Conservation (phyloP, 2,113 vertebrate genomes). For the Myrmecophaga tridactyla region DNA sequence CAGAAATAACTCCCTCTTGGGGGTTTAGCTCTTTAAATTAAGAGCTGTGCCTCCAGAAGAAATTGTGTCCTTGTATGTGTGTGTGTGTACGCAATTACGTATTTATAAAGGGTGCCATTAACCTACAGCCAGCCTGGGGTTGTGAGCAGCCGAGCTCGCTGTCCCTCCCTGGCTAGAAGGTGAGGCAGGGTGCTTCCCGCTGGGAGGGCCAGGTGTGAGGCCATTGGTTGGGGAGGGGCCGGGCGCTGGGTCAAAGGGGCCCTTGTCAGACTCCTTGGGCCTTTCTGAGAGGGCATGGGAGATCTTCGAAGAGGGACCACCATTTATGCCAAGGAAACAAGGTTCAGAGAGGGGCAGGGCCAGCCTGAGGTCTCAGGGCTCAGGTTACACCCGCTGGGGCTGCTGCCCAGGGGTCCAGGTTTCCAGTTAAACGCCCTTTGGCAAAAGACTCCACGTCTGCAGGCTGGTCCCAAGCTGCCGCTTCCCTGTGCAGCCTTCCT, state of each 20-base stretch:
- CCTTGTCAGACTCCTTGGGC: not conserved
- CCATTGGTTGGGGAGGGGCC: not conserved
- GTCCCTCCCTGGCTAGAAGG: not conserved
- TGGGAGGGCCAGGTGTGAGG: too few relatives aligned
- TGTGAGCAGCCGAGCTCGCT: not conserved
- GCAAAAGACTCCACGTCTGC: not conserved
- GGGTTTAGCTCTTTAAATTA: conserved; percentile 31
- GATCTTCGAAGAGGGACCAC: not conserved
- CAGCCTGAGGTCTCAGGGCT: not conserved
- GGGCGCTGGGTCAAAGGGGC: not conserved
- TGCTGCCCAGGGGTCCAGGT: rapidly evolving
- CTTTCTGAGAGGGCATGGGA: not conserved
- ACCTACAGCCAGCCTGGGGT: not conserved
- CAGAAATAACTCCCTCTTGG: not conserved
- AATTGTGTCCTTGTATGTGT: not conserved
- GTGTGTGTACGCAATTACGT: not conserved
- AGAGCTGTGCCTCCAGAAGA: not conserved
- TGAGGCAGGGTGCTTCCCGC: not conserved
- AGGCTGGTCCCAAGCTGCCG: not conserved
- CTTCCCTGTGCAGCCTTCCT: not conserved
- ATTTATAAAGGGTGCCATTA: not conserved
- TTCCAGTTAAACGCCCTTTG: not conserved
- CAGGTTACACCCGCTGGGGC: too few relatives aligned
- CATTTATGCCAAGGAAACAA: not conserved
- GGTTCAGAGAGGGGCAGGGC: not conserved